These are phyloP conservation scores for Lamellibrachia satsuma DNA, from an alignment of 2,888 invertebrate species.

Conservation along the genomic window DNA sequence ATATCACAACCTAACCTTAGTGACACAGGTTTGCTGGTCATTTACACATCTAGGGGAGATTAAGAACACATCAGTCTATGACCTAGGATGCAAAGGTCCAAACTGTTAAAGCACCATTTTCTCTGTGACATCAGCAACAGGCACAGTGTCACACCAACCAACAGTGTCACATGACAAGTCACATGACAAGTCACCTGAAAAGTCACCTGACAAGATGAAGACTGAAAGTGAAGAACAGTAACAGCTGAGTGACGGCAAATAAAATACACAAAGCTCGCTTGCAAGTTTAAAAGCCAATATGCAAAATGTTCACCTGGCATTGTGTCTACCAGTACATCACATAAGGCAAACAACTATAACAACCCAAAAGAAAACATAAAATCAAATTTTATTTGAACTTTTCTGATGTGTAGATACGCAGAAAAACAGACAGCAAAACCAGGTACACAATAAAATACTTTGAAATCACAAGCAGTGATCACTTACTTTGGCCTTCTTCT, in stretches of 20 bases:
- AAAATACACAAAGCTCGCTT: not conserved
- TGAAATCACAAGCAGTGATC: not conserved
- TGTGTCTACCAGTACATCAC: not conserved
- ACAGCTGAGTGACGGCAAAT: not conserved
- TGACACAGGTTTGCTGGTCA: no score
- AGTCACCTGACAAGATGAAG: not conserved
- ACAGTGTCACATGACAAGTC: not conserved
- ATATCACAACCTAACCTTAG: no score
- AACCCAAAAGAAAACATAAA: not conserved
- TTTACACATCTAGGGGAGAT: no score
- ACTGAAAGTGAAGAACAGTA: not conserved
- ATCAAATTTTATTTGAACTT: not conserved
- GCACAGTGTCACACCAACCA: no score
- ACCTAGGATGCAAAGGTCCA: no score
- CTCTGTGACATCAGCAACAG: no score
- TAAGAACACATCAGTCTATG: no score
- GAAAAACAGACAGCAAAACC: not conserved
- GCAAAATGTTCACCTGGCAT: not conserved
- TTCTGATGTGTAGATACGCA: not conserved
- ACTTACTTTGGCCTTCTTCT: constrained; percentile 4
- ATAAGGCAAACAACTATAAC: not conserved
- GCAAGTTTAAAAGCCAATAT: not conserved
- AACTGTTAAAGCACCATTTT: no score
- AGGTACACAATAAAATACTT: not conserved
- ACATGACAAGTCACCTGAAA: not conserved